A percentile compares a stretch with the other conserved stretches of the same genome.
Evolutionary conservation across 1,140 invertebrate species (phyloP).

Genomic region (Portunus trituberculatus): DNA sequence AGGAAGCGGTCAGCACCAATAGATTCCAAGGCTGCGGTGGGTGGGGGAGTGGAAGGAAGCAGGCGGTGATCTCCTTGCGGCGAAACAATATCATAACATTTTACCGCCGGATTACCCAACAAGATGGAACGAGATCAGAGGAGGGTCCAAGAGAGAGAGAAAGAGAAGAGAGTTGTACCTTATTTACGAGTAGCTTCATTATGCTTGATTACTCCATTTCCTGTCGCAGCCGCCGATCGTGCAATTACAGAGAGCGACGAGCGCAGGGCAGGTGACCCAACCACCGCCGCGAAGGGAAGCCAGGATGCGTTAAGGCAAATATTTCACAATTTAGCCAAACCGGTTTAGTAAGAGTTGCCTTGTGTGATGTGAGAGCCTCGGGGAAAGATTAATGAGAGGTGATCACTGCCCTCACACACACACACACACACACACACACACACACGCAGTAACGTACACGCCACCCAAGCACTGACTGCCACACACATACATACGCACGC

Average conservation of each 20-base stretch:
- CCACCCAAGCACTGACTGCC: background rate
- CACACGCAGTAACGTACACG: background rate
- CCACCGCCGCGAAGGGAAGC: background rate
- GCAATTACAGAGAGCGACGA: background rate
- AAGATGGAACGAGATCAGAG: background rate
- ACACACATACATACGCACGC: conserved; percentile 35
- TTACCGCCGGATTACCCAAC: background rate
- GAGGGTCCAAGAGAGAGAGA: background rate
- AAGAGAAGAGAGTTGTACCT: background rate
- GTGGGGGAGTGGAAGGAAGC: too few relatives aligned
- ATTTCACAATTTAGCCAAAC: conserved; percentile 64
- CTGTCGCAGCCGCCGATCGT: conserved; percentile 21
- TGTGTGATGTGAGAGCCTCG: background rate
- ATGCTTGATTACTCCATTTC: conserved; percentile 66
- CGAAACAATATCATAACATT: background rate
- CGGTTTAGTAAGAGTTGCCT: conserved; percentile 49
- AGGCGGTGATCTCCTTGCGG: background rate
- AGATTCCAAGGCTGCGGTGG: background rate
- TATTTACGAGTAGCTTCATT: conserved; percentile 62
- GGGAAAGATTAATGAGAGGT: conserved; percentile 31
- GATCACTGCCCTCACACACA: background rate
- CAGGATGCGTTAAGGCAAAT: conserved; percentile 45
- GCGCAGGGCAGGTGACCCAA: background rate
- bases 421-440: conserved; percentile 31
- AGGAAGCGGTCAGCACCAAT: background rate